Evolutionary conservation across 2,888 invertebrate species (phyloP).

Genomic region (Synanthedon formicaeformis): DNA sequence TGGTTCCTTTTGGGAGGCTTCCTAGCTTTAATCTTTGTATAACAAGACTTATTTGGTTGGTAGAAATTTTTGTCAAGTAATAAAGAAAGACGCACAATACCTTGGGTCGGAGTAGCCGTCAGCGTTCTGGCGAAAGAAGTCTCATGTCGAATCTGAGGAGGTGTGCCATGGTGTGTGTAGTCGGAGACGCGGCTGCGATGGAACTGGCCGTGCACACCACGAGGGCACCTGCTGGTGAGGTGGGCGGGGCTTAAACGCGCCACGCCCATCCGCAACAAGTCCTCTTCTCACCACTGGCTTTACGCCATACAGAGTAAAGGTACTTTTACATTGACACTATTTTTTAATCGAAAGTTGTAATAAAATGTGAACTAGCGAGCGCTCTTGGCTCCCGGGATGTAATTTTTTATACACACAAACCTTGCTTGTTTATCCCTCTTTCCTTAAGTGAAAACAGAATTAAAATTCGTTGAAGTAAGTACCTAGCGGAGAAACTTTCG

Average conservation of each 20-base stretch:
- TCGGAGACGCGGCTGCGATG: conserved; percentile 10
- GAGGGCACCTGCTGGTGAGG: conserved; percentile 13
- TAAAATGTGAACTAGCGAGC: background rate
- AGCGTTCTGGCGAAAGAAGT: conserved; percentile 65
- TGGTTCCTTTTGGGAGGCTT: no score
- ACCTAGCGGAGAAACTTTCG: no score
- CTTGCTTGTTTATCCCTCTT: background rate
- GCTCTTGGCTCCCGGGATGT: background rate
- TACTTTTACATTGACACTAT: conserved; percentile 5
- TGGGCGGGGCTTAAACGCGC: conserved; percentile 18
- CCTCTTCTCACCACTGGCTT: conserved; percentile 8
- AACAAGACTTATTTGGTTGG: no score
- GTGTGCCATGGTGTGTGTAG: conserved; percentile 35
- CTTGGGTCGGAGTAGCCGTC: conserved; percentile 66
- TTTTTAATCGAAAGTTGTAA: background rate
- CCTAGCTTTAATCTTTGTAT: no score
- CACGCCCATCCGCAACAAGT: conserved; percentile 60
- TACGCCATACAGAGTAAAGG: conserved; percentile 1
- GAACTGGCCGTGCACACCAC: conserved; percentile 12
- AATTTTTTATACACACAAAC: background rate
- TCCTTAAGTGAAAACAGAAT: background rate
- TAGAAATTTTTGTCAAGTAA: no score
- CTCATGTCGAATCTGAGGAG: conserved; percentile 60
- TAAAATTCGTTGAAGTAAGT: background rate
- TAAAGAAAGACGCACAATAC: conserved; percentile 16